Base-by-base conservation (phyloP, 1,140 invertebrate species). In the Cylas formicarius region DNA sequence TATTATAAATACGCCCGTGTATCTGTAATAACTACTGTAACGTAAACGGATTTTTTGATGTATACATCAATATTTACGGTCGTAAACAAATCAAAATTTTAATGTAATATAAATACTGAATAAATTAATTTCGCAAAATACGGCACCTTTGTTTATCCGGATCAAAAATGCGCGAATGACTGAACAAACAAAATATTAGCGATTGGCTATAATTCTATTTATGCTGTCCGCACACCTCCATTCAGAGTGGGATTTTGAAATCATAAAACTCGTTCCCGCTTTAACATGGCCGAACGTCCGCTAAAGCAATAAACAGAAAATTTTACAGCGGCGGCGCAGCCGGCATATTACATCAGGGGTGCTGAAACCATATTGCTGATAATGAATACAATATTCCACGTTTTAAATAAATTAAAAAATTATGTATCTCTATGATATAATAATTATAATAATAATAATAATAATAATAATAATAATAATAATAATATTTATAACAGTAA, bases 171-270 rank as follows among this genome's bases (percentile, higher is more conserved):
- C 50, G 55, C 56, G 57, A 56, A 45, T 53, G 55, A 48, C 52
- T 63, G 61, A 55, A 59, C 57, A 63, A 63, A 63, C 59, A 63
- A 58, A 60, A 60, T 60, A 60, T 60, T 54, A 47, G 39, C 57
- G 57, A 61, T 60, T 56, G 58, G 41, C 58, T 60, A 58, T 63
- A 63, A 63, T 63, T 60, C 58, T 56, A 61, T 63, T 63, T 61
- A 53, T 50, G 48, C 52, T 55, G 47, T 55, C 55, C 55, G 51
- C 58, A n/a, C n/a, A 62, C 60, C 58, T 62, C 58, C 44, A 55
- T 50, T 55, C 50, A 44, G 28, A 33, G 18, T 23, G 46, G 39
- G 38, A 42, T 48, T 48, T 48, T 18, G 24, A 48, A 62, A 62
- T 61, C 56, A 53, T 60, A 58, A 63, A 60, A 60, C 42, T 49